A percentile compares a stretch with the other conserved stretches of the same genome.
These are phyloP conservation scores for Drosophila bipectinata DNA, from an alignment of 1,140 invertebrate species.

Conservation along the genomic window DNA sequence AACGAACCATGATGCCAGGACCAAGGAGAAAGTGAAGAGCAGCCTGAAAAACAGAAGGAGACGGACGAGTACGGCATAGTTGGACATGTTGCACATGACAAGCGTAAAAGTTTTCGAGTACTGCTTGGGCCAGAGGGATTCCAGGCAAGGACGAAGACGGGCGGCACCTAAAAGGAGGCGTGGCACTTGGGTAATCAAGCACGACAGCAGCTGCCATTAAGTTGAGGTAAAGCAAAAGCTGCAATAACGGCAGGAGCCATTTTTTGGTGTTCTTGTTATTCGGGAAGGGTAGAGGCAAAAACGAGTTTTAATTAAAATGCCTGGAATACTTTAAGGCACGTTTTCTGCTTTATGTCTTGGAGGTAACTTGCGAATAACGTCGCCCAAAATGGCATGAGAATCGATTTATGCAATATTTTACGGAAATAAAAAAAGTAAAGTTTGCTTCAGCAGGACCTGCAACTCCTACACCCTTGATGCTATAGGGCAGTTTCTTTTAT, in stretches of 20 bases:
- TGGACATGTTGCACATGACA: conserved; percentile 79
- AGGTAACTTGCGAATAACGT: conserved; percentile 13
- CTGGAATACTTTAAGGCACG: conserved; percentile 70
- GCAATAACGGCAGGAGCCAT: conserved; percentile 25
- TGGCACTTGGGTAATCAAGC: conserved; percentile 70
- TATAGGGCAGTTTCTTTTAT: neutral
- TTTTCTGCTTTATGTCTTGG: conserved; percentile 41
- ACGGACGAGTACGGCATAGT: conserved; percentile 60
- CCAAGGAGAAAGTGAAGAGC: neutral
- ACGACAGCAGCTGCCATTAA: conserved; percentile 79
- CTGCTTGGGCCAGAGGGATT: conserved; percentile 28
- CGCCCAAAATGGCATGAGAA: conserved; percentile 12
- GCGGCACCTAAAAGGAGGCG: conserved; percentile 4
- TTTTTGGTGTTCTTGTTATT: conserved; percentile 6
- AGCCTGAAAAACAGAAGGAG: conserved; percentile 9
- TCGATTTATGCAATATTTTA: conserved; percentile 28
- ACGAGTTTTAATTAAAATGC: conserved; percentile 77
- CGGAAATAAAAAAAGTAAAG: neutral
- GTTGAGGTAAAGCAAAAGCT: conserved; percentile 67
- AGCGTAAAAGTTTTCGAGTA: conserved; percentile 75
- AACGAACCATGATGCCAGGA: conserved; percentile 1
- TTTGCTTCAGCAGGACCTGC: neutral
- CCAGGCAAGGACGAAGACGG: neutral
- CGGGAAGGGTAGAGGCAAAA: conserved; percentile 28
- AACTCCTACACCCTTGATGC: conserved; percentile 12